Percentiles rank a stretch among this genome's conserved stretches.
Conservation (phyloP, 2,797 vertebrate species). For the Syngnathus rostellatus region DNA sequence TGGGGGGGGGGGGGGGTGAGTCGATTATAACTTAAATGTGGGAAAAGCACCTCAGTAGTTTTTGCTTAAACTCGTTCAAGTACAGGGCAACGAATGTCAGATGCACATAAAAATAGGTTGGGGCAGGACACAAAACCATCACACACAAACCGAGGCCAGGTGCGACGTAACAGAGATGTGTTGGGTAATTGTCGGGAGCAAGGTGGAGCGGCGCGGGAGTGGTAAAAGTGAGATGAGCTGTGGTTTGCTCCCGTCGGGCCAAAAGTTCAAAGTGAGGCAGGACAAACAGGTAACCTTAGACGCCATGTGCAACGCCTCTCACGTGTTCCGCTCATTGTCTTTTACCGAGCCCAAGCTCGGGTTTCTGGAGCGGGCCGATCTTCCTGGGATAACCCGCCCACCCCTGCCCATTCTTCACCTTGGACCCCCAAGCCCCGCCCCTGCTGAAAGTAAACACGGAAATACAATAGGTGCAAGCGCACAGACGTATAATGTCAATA, state of each 20-base stretch:
- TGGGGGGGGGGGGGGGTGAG: no score
- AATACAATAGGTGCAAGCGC: slow-evolving; percentile 40
- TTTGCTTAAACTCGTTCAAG: not conserved
- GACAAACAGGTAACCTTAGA: slow-evolving; percentile 61
- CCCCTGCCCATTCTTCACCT: slow-evolving; percentile 1
- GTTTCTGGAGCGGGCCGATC: slow-evolving; percentile 57
- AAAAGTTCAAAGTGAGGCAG: slow-evolving; percentile 66
- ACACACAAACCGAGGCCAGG: not conserved
- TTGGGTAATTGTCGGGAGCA: slow-evolving; percentile 20
- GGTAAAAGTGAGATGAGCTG: slow-evolving; percentile 54
- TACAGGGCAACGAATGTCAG: not conserved
- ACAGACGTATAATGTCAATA: slow-evolving; percentile 20
- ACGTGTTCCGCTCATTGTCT: slow-evolving; percentile 69
- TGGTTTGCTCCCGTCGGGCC: slow-evolving; percentile 33
- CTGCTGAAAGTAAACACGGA: slow-evolving; percentile 39
- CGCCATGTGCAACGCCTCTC: slow-evolving; percentile 64
- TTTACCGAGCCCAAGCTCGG: slow-evolving; percentile 50
- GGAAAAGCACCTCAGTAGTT: not conserved
- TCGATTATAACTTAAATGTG: not conserved
- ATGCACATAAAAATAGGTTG: not conserved
- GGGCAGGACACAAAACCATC: not conserved
- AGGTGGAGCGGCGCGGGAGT: slow-evolving; percentile 43
- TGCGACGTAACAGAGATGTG: slow-evolving; percentile 13
- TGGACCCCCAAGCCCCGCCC: slow-evolving; percentile 24
- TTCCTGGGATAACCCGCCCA: slow-evolving; percentile 37